Evolutionary conservation across 2,888 invertebrate genomes (phyloP).

Genomic region (Xestia c-nigrum): DNA sequence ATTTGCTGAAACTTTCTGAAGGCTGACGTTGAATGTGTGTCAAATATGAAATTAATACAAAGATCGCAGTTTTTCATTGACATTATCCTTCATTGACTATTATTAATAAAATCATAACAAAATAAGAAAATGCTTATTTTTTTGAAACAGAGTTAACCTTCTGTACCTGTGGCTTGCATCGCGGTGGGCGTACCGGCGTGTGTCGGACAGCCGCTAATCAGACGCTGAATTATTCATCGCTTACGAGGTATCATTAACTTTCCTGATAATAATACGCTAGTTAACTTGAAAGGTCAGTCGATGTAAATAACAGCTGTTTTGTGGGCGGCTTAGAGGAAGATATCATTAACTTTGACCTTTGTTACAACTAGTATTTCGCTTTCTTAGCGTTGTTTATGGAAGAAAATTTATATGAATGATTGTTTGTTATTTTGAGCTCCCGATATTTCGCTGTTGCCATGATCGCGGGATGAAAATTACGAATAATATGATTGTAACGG

Average conservation of each 20-base stretch:
- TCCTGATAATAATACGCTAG: neutral
- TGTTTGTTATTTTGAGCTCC: too few relatives aligned
- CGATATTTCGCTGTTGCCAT: too few relatives aligned
- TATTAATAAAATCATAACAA: too few relatives aligned
- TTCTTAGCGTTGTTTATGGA: neutral
- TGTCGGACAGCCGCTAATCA: constrained; percentile 24
- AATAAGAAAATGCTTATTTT: too few relatives aligned
- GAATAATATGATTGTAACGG: too few relatives aligned
- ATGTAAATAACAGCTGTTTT: neutral
- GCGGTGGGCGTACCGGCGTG: constrained; percentile 6
- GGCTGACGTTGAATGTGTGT: neutral
- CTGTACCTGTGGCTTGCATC: neutral
- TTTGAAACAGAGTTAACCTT: neutral
- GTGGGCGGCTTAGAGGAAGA: neutral
- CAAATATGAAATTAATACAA: neutral
- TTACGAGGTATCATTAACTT: constrained; percentile 1
- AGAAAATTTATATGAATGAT: too few relatives aligned
- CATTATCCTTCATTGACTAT: too few relatives aligned
- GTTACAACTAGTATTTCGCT: neutral
- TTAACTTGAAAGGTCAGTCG: neutral
- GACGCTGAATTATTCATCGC: constrained; percentile 26
- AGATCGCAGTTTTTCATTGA: neutral
- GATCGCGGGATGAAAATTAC: too few relatives aligned
- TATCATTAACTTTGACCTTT: constrained; percentile 3
- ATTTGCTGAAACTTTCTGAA: neutral